Conservation (phyloP, 2,113 vertebrate species). For the Mustela lutreola region DNA sequence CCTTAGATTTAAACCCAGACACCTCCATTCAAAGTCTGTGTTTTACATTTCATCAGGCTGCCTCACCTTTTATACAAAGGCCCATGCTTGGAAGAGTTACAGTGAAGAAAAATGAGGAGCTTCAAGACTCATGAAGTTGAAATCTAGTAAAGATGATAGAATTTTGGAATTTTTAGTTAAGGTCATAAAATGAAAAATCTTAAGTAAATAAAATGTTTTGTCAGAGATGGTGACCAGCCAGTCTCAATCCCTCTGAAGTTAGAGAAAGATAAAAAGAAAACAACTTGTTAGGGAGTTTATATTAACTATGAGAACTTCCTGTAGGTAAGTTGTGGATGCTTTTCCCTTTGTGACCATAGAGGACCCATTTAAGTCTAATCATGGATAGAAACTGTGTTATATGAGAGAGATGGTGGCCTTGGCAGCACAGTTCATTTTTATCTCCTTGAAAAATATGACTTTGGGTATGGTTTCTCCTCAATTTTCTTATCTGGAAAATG, state of each 20-base stretch:
- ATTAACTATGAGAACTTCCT: not conserved
- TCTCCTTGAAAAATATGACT: not conserved
- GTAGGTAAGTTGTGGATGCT: no score
- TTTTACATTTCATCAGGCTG: not conserved
- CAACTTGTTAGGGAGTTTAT: not conserved
- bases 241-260: not conserved
- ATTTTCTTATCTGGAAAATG: not conserved
- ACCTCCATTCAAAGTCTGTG: no score
- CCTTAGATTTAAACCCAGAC: not conserved
- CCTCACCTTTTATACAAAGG: no score
- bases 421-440: not conserved
- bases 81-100: no score
- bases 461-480: not conserved
- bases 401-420: fast-evolving
- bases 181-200: not conserved
- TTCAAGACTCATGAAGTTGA: not conserved
- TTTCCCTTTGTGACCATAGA: not conserved
- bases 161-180: not conserved
- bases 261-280: not conserved
- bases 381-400: not conserved
- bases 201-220: not conserved
- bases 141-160: not conserved
- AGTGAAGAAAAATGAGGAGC: not conserved
- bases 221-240: not conserved
- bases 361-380: not conserved